Evolutionary conservation across 2,113 vertebrate species (phyloP), one percentile per base, ranked within the genome.

Genomic region (Rhea pennata): DNA sequence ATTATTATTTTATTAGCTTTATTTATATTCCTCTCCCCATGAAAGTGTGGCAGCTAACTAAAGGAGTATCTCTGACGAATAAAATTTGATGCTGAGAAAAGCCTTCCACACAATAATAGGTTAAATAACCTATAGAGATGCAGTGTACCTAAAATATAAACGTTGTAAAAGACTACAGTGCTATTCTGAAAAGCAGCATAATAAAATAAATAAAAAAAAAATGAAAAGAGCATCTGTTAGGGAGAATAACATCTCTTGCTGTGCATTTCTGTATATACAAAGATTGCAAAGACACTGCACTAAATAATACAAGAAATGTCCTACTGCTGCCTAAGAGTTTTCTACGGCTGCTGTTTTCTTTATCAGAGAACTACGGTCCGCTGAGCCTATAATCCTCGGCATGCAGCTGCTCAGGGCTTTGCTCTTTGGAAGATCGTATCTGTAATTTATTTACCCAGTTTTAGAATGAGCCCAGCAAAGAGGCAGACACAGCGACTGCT

Each of bases 21-120:
- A 84, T 91, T 94, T 87, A 87, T 97, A 84, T 84, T 88, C 39
- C 4, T 36, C 75, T 93, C 70, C 80, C 83, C 19, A 33, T 48
- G 70, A 79, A 94, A 76, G 64, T 2, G 4, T 79, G 66, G 51
- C 83, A 94, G 61, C 88, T 97, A 97, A 97, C 96, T 97, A 95
- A 92, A 90, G 65, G 39, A 58, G 31, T 78, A 72, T 58, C 90
- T 78, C 70, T 64, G 50, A 77, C 54, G 84, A 93, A 93, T 56
- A 85, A 76, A 85, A 86, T 77, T 77, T 71, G 36, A 69, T 71
- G 73, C 75, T 83, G 54, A 46, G 51, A 87, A 82, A 83, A 90
- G 48, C 42, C 42, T 20, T 86, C 61, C 51, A 81, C 20, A 75
- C 61, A 92, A 53, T 4, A 89, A 22, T 5, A 83, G 77, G 65